Evolutionary conservation across 92 coral and sea anemone species (phyloP).

Genomic region (Scolanthus callimorphus): DNA sequence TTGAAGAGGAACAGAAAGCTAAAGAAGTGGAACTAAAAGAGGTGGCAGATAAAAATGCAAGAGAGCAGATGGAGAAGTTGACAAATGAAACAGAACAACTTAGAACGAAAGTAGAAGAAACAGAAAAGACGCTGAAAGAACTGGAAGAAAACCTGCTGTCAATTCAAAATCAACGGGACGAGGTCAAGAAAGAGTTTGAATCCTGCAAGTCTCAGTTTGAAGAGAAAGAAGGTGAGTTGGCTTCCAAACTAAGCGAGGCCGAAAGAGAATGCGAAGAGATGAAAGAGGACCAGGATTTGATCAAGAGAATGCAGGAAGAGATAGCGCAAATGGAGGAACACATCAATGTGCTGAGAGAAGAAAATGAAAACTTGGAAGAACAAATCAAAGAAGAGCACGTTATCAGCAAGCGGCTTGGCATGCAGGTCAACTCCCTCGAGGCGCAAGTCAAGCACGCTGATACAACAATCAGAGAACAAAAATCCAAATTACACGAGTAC

Average conservation of each 20-base stretch:
- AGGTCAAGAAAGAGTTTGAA: constrained; percentile 11
- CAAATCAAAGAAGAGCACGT: constrained; percentile 50
- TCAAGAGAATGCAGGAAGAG: constrained; percentile 30
- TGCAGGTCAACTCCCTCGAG: constrained; percentile 83
- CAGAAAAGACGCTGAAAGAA: constrained; percentile 8
- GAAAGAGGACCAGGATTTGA: constrained; percentile 38
- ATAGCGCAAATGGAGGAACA: constrained; percentile 28
- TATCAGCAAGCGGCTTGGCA: constrained; percentile 66
- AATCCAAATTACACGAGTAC: constrained; percentile 5
- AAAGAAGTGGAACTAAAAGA: constrained; percentile 11
- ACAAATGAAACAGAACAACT: constrained; percentile 22
- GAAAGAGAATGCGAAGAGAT: constrained; percentile 53
- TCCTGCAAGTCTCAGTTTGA: constrained; percentile 18
- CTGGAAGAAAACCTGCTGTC: constrained; percentile 16
- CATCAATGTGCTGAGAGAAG: constrained; percentile 26
- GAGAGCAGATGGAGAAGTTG: background rate
- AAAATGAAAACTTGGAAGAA: constrained; percentile 45
- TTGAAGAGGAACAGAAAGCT: constrained; percentile 13
- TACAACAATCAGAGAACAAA: constrained; percentile 60
- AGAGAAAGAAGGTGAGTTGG: constrained; percentile 33
- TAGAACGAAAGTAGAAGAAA: constrained; percentile 30
- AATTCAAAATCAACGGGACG: constrained; percentile 27
- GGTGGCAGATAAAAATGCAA: background rate
- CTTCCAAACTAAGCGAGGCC: constrained; percentile 29
- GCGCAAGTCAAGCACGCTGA: constrained; percentile 88